Percentiles rank a stretch among this genome's conserved stretches.
Evolutionary conservation across 2,888 invertebrate species (phyloP).

Genomic region (Rotaria macrura): DNA sequence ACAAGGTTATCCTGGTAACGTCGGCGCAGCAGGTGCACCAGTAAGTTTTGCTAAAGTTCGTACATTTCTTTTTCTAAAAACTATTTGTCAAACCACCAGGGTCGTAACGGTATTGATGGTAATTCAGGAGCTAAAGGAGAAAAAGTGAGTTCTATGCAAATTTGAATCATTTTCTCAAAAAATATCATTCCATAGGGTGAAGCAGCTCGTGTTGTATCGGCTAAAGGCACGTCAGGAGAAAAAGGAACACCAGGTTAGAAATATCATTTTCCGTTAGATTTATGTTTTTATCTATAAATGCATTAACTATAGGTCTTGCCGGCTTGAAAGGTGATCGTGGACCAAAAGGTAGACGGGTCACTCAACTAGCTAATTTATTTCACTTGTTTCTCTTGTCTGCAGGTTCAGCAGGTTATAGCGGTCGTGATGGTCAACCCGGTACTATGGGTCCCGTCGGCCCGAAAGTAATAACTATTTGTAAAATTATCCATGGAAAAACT

Average conservation of each 20-base stretch:
- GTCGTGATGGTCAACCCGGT: constrained; percentile 15
- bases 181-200: not conserved
- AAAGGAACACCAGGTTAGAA: constrained; percentile 3
- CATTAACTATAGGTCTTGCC: constrained; percentile 35
- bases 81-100: not conserved
- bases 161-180: not conserved
- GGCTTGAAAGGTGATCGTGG: constrained; percentile 35
- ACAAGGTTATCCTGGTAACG: not conserved
- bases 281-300: not conserved
- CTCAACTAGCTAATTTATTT: not conserved
- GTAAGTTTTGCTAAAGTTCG: not conserved
- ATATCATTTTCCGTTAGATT: not conserved
- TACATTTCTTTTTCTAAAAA: not conserved
- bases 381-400: not conserved
- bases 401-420: not conserved
- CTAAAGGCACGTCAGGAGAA: not conserved
- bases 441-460: not conserved
- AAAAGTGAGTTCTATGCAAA: not conserved
- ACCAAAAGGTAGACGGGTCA: not conserved
- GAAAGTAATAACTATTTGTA: not conserved
- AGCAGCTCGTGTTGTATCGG: not conserved
- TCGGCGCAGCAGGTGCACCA: not conserved
- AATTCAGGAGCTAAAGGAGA: constrained; percentile 30
- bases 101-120: constrained; percentile 16
- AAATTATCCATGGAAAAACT: not conserved